Conservation (phyloP, 2,888 invertebrate genomes). For the Apotomis capreana region DNA sequence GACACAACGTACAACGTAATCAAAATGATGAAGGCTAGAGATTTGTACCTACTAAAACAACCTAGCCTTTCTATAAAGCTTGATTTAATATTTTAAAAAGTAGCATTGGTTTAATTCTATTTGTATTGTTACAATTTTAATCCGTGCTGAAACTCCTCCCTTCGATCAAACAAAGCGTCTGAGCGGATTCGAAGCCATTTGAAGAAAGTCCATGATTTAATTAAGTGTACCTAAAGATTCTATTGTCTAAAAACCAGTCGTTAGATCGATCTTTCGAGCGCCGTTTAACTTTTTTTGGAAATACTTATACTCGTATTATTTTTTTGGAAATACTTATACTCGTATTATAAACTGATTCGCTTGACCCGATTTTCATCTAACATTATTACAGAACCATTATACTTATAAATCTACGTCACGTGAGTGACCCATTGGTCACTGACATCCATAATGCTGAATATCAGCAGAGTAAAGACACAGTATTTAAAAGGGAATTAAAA, state of each 20-base stretch:
- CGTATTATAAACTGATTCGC: too few species aligned
- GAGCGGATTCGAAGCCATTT: not conserved
- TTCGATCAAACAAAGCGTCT: slow-evolving; percentile 6
- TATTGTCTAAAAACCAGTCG: not conserved
- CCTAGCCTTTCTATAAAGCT: not conserved
- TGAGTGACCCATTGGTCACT: too few species aligned
- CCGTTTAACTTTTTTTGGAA: not conserved
- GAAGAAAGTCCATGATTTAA: not conserved
- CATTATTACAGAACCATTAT: too few species aligned
- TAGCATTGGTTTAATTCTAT: not conserved
- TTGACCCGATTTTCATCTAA: too few species aligned
- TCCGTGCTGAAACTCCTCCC: not conserved
- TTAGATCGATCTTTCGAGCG: not conserved
- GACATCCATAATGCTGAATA: too few species aligned
- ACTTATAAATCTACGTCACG: too few species aligned
- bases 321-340: not conserved
- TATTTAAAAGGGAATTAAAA: too few species aligned
- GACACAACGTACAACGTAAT: too few species aligned
- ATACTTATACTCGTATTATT: too few species aligned
- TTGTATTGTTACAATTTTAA: not conserved
- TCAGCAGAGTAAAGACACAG: too few species aligned
- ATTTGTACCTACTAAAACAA: too few species aligned
- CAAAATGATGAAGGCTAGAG: too few species aligned
- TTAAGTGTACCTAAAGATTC: not conserved
- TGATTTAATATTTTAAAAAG: not conserved